phyloP scores from a whole-genome alignment of 2,797 vertebrate species.

The Catamblyrhynchus diadema region DNA sequence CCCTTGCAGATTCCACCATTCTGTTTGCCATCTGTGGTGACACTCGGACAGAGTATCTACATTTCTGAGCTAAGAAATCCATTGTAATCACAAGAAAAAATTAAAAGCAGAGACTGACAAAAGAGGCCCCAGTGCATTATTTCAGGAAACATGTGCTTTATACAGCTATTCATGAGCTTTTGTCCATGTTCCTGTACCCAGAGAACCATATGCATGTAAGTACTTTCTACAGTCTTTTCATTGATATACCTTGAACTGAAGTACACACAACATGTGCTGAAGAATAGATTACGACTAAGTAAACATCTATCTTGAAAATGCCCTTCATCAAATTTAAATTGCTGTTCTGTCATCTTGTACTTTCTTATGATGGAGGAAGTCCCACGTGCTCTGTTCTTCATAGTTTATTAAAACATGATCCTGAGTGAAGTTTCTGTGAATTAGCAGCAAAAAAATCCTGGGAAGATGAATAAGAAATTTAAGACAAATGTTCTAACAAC shows the following conservation, averaged over 20 bases:
- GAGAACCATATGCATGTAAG: rapidly evolving
- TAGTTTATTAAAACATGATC: not conserved
- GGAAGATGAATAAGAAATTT: not conserved
- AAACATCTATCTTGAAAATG: not conserved
- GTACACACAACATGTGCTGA: not conserved
- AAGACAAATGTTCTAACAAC: not conserved
- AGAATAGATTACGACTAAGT: not conserved
- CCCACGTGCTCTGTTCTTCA: not conserved
- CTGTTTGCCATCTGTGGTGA: constrained; percentile 97
- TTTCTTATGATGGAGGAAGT: not conserved
- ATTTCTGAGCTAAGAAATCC: constrained; percentile 67
- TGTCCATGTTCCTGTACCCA: not conserved
- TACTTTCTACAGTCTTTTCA: not conserved
- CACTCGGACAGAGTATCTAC: constrained; percentile 90
- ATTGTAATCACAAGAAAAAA: not conserved
- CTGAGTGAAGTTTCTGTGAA: not conserved
- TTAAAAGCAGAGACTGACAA: not conserved
- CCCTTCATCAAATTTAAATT: not conserved
- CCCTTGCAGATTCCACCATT: constrained; percentile 90
- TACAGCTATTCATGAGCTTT: rapidly evolving
- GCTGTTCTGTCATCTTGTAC: not conserved
- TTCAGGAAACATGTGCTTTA: not conserved
- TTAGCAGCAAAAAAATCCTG: not conserved
- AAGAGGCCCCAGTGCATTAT: not conserved
- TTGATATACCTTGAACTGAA: not conserved